Conservation (phyloP, 1,140 invertebrate genomes). For the Nilaparvata lugens region DNA sequence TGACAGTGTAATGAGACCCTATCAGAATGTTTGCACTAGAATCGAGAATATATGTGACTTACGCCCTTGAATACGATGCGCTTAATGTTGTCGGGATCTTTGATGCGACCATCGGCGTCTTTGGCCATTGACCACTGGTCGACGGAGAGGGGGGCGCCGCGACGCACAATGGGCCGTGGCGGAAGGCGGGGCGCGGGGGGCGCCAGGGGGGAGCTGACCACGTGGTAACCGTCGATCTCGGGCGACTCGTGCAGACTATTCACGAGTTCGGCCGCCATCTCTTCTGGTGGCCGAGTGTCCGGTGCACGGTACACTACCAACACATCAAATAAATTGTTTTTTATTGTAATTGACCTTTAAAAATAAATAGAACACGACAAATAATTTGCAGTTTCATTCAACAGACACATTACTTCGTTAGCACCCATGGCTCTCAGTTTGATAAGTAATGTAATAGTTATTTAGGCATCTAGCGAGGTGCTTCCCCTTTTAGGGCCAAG, state of each 20-base stretch:
- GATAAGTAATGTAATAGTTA: too few species aligned
- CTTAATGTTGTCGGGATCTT: constrained; percentile 56
- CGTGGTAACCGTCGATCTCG: constrained; percentile 19
- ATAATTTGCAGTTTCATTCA: background rate
- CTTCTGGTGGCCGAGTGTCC: constrained; percentile 39
- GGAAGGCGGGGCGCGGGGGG: constrained; percentile 43
- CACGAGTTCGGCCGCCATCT: constrained; percentile 38
- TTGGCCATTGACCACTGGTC: constrained; percentile 71
- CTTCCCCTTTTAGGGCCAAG: too few species aligned
- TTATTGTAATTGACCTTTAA: constrained; percentile 9
- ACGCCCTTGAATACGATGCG: constrained; percentile 86
- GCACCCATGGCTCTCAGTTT: too few species aligned
- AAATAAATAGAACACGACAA: background rate
- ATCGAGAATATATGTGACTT: constrained; percentile 30
- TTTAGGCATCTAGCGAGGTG: too few species aligned
- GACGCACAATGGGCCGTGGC: constrained; percentile 37
- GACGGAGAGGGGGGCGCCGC: constrained; percentile 57
- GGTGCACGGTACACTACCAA: constrained; percentile 41
- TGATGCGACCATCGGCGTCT: constrained; percentile 65
- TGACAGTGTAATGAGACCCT: constrained; percentile 7
- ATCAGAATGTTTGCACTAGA: background rate
- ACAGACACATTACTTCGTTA: too few species aligned
- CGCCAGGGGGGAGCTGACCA: constrained; percentile 58
- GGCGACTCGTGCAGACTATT: constrained; percentile 40
- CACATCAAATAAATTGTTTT: background rate